phyloP scores from a whole-genome alignment of 2,888 invertebrate genomes.

The Polydrusus cervinus region DNA sequence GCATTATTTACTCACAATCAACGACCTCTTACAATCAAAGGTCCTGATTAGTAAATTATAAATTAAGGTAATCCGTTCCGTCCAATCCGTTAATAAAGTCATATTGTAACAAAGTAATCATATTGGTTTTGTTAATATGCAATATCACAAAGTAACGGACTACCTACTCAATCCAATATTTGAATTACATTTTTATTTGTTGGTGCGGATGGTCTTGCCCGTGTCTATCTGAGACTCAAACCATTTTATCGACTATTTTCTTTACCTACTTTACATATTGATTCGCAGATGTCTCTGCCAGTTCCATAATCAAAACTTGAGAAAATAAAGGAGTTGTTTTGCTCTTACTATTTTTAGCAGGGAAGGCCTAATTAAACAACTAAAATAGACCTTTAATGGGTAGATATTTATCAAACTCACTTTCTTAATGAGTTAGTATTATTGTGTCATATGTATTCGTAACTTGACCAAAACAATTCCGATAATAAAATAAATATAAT shows the following conservation, averaged over 20 bases:
- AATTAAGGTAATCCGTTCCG: too few relatives aligned
- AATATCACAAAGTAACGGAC: too few relatives aligned
- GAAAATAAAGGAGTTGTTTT: neutral
- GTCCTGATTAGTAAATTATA: too few relatives aligned
- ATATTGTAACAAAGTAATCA: too few relatives aligned
- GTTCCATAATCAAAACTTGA: neutral
- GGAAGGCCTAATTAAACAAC: constrained; percentile 21
- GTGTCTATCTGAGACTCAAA: neutral
- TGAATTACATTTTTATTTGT: neutral
- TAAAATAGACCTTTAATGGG: constrained; percentile 18
- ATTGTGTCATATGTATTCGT: neutral
- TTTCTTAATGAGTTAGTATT: constrained; percentile 16
- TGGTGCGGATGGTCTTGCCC: constrained; percentile 9
- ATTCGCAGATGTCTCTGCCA: neutral
- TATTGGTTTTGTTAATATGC: too few relatives aligned
- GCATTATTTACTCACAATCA: too few relatives aligned
- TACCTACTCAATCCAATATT: too few relatives aligned
- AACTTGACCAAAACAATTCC: neutral
- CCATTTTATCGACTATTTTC: constrained; percentile 1
- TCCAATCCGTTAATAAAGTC: too few relatives aligned
- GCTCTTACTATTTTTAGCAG: constrained; percentile 31
- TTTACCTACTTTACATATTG: neutral
- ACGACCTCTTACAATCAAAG: too few relatives aligned
- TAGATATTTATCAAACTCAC: constrained; percentile 20
- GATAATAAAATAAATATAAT: neutral